These are phyloP conservation scores for Coenonympha arcania DNA, from an alignment of 2,888 invertebrate species.

Conservation along the genomic window DNA sequence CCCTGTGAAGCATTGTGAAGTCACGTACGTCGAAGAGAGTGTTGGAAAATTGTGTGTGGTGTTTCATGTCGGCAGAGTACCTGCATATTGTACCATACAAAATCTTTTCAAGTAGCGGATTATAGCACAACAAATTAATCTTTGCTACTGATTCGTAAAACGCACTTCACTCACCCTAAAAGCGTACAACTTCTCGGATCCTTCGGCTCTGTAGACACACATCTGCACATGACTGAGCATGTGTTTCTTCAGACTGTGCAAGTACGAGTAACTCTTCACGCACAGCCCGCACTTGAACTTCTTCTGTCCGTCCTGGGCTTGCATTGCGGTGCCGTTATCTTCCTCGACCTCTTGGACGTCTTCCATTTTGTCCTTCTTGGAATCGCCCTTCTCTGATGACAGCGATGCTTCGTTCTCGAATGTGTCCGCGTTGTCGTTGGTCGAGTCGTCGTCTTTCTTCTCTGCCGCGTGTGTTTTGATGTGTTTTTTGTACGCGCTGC, in stretches of 20 bases:
- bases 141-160: no score
- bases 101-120: no score
- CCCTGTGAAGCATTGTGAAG: no score
- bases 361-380: constrained; percentile 12
- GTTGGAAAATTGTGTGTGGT: no score
- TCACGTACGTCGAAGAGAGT: no score
- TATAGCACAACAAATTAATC: no score
- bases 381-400: constrained; percentile 11
- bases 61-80: no score
- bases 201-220: constrained; percentile 30
- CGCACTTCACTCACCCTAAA: constrained; percentile 24
- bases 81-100: no score
- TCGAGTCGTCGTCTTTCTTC: constrained; percentile 38
- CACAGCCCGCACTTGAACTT: constrained; percentile 63
- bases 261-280: constrained; percentile 65
- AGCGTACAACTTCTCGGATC: constrained; percentile 28
- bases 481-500: constrained; percentile 62
- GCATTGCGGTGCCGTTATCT: constrained; percentile 9
- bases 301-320: constrained; percentile 33
- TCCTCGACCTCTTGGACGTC: constrained; percentile 5
- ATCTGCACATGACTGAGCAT: constrained; percentile 60
- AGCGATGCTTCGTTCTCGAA: constrained; percentile 8
- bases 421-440: constrained; percentile 8
- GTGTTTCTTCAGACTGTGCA: constrained; percentile 68
- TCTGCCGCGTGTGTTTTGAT: constrained; percentile 51